Evolutionary conservation across 1,140 invertebrate species (phyloP).

Genomic region (Leptopilina clavipes): DNA sequence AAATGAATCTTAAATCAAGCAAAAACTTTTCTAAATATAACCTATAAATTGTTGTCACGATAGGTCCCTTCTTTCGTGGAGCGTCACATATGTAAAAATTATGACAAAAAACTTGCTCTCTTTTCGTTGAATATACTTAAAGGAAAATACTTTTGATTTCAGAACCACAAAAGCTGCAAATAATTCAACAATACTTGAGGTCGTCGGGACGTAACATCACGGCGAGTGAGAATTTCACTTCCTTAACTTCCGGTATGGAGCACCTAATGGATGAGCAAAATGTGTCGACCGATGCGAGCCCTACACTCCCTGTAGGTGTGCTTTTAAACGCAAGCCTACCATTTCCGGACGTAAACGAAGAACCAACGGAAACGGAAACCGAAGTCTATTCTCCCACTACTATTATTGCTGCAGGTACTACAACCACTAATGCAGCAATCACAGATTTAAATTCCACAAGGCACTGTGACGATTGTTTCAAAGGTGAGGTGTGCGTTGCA

Average conservation of each 20-base stretch:
- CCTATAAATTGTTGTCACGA: too few species aligned
- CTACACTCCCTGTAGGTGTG: slow-evolving; percentile 47
- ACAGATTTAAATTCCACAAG: slow-evolving; percentile 61
- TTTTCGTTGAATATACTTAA: too few species aligned
- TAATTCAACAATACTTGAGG: slow-evolving; percentile 71
- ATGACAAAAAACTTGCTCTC: too few species aligned
- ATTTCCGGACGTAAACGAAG: slow-evolving; percentile 47
- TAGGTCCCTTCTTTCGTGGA: too few species aligned
- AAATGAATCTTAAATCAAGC: too few species aligned
- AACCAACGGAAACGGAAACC: slow-evolving; percentile 53
- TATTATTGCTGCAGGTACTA: too few species aligned
- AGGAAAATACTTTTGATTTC: slow-evolving; percentile 42
- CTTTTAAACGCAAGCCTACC: slow-evolving; percentile 50
- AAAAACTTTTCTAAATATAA: too few species aligned
- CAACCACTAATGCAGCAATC: not conserved
- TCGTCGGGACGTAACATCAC: slow-evolving; percentile 60
- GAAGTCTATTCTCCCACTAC: slow-evolving; percentile 38
- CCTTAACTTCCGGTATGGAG: slow-evolving; percentile 45
- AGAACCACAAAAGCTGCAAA: slow-evolving; percentile 72
- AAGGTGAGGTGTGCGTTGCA: slow-evolving; percentile 80
- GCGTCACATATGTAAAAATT: too few species aligned
- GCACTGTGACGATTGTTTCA: slow-evolving; percentile 71
- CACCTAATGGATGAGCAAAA: slow-evolving; percentile 49
- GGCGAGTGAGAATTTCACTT: slow-evolving; percentile 49
- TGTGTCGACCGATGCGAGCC: slow-evolving; percentile 48